These are phyloP conservation scores for Celastrina argiolus DNA, from an alignment of 2,888 invertebrate genomes.

Conservation along the genomic window DNA sequence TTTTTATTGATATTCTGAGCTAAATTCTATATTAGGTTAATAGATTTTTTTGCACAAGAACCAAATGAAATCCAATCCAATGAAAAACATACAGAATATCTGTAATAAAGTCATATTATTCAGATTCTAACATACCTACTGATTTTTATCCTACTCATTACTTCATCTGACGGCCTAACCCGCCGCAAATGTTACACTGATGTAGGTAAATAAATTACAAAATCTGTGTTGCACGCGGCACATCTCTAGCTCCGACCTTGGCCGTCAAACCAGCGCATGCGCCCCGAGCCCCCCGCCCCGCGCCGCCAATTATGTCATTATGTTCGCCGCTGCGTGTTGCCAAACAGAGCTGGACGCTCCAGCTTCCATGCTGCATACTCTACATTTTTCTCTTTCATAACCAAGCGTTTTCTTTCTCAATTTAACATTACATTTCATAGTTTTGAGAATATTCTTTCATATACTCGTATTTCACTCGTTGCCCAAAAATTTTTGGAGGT, in stretches of 20 bases:
- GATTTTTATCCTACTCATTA: no score
- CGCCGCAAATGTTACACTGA: neutral
- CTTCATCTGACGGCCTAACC: no score
- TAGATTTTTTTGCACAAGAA: no score
- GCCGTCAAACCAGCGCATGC: slow-evolving; percentile 77
- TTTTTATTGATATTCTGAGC: no score
- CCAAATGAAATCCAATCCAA: no score
- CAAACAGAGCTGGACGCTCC: slow-evolving; percentile 61
- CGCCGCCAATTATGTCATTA: slow-evolving; percentile 73
- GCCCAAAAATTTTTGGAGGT: neutral
- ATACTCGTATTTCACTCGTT: neutral
- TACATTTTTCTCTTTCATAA: slow-evolving; percentile 9
- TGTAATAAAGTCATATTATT: no score
- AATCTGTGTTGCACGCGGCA: neutral
- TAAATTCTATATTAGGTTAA: no score
- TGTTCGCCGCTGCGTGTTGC: slow-evolving; percentile 63
- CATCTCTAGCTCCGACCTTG: slow-evolving; percentile 58
- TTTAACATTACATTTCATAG: neutral
- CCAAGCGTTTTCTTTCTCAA: neutral
- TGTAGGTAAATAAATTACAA: neutral
- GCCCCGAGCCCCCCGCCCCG: slow-evolving; percentile 53
- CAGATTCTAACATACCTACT: no score
- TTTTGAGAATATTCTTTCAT: neutral
- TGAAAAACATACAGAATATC: no score
- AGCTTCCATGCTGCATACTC: slow-evolving; percentile 32